These are phyloP conservation scores for Naso thynnoides DNA, from an alignment of 2,797 vertebrate genomes.

Conservation along the genomic window DNA sequence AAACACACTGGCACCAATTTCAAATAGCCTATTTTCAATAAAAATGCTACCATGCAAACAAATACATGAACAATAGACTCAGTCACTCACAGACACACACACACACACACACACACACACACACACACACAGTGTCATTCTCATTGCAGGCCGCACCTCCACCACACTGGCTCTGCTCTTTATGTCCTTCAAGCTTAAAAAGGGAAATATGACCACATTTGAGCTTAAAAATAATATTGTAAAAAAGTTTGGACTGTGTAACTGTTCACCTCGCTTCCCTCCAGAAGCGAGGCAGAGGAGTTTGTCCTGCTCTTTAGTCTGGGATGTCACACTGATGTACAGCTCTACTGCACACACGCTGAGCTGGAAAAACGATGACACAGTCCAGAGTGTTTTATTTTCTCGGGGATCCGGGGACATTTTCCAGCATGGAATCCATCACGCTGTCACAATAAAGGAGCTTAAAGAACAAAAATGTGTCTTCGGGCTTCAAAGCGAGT, in stretches of 20 bases:
- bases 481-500: slow-evolving; percentile 56
- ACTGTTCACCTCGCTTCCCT: slow-evolving; percentile 28
- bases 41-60: background rate
- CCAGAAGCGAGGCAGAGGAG: slow-evolving; percentile 40
- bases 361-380: slow-evolving; percentile 72
- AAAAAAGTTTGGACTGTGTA: slow-evolving; percentile 24
- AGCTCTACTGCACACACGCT: slow-evolving; percentile 45
- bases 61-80: slow-evolving; percentile 32
- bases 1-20: background rate
- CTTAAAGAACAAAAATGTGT: slow-evolving; percentile 55
- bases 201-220: slow-evolving; percentile 57
- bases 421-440: slow-evolving; percentile 75
- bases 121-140: slow-evolving; percentile 29
- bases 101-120: slow-evolving; percentile 24
- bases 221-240: slow-evolving; percentile 31
- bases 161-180: slow-evolving; percentile 35
- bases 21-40: background rate
- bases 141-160: slow-evolving; percentile 64
- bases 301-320: slow-evolving; percentile 45
- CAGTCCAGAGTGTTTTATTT: slow-evolving; percentile 77
- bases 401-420: slow-evolving; percentile 72
- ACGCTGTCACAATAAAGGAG: slow-evolving; percentile 73
- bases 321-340: slow-evolving; percentile 64
- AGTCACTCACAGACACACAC: slow-evolving; percentile 28
- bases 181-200: slow-evolving; percentile 48